Evolutionary conservation across 2,797 vertebrate genomes (phyloP), one percentile per base, ranked within the genome.

Genomic region (Australoheros facetus): DNA sequence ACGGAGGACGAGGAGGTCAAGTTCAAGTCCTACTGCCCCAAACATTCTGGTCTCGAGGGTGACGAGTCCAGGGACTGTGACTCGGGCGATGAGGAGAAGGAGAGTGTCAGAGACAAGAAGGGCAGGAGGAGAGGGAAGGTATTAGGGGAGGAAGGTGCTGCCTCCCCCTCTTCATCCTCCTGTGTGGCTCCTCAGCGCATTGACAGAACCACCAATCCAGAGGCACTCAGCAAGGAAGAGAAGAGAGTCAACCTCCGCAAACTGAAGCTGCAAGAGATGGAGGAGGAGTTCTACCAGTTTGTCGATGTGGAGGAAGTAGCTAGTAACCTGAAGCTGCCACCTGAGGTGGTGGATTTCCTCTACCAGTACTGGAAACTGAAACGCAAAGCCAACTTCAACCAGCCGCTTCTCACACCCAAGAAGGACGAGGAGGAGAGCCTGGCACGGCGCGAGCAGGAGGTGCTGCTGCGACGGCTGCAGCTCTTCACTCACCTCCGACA

Each of bases 321-420:
- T 48, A 60, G 88, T 60, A 95, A 84, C 4, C 92, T 98, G 89
- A 94, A 94, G 85, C 91, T 99, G 89, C 91, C 94, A 0, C 92
- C 94, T 45, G 97, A 98, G 75, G 89, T 88, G 0, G 97, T 98
- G 89, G 97, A 97, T 93, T 98, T 98, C 89, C 88, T 99, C 37
- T 99, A 95, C 85, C 97, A 99, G 93, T 99, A 98, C 95, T 99
- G 98, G 98, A 99, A 99, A 83, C 92, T 99, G 71, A 99, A 98
- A 91, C 96, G 98, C 86, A 98, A 97, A 94, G 96, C 96, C 83
- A 98, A 98, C 92, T 97, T 97, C 93, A 99, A 98, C 93, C 97
- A 97, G 93, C 98, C 98, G 32, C 96, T 99, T 56, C 96, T 99
- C 88, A 98, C 97, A 17, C 98, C 98, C 85, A 98, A 97, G 92